Conservation (phyloP, 2,797 vertebrate genomes). For the Pitangus sulphuratus region DNA sequence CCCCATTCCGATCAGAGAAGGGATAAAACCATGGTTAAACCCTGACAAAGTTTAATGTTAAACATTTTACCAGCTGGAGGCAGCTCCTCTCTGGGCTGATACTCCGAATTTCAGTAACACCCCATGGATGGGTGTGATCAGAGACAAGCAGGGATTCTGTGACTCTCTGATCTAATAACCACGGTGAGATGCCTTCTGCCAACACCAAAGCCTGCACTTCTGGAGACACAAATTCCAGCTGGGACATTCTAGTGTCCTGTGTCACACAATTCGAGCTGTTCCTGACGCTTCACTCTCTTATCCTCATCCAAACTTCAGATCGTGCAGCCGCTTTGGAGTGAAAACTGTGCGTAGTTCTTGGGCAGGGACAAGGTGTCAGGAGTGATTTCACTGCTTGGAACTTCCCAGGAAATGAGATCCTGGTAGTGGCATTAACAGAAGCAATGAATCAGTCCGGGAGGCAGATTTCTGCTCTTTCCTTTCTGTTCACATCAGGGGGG, state of each 20-base stretch:
- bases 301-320: background rate
- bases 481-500: accelerated
- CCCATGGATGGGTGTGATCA: background rate
- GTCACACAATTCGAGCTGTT: background rate
- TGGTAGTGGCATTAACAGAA: background rate
- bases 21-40: background rate
- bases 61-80: background rate
- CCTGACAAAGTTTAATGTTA: background rate
- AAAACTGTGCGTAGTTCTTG: background rate
- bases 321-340: background rate
- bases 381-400: background rate
- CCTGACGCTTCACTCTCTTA: background rate
- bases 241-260: background rate
- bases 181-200: background rate
- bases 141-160: background rate
- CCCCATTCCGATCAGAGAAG: accelerated
- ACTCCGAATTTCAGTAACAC: background rate
- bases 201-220: background rate
- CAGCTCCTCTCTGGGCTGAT: background rate
- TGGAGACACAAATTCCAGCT: background rate
- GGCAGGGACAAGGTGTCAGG: background rate
- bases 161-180: background rate
- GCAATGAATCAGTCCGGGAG: background rate
- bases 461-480: background rate
- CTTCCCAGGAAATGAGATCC: background rate